Evolutionary conservation across 92 coral and sea anemone species (phyloP).

Genomic region (Porites lobata): DNA sequence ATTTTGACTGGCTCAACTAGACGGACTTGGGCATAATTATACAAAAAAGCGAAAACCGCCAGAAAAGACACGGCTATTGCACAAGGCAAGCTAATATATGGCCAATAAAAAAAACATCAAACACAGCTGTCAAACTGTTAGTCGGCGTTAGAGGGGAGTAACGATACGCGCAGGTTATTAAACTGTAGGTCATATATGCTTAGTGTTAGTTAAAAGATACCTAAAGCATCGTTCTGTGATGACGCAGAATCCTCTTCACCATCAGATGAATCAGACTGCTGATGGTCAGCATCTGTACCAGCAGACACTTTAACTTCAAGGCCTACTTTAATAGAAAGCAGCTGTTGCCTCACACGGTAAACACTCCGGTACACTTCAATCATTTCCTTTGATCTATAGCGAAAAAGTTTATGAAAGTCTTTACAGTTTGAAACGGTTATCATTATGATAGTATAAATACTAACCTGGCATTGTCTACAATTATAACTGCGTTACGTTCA

Average conservation of each 20-base stretch:
- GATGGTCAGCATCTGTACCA: neutral
- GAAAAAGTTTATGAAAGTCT: neutral
- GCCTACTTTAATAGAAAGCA: conserved; percentile 59
- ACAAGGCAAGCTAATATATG: too few relatives aligned
- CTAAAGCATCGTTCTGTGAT: conserved; percentile 1
- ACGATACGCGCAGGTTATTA: neutral
- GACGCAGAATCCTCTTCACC: neutral
- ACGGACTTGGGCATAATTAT: too few relatives aligned
- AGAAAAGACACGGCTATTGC: too few relatives aligned
- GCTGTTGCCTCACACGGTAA: conserved; percentile 71
- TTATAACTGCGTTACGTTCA: too few relatives aligned
- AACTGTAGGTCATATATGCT: neutral
- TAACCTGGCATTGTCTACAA: too few relatives aligned
- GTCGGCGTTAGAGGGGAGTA: too few relatives aligned
- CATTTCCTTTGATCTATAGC: conserved; percentile 77
- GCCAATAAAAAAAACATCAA: too few relatives aligned
- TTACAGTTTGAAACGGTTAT: neutral
- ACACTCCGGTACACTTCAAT: conserved; percentile 74
- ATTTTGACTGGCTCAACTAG: too few relatives aligned
- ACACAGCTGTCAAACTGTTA: too few relatives aligned
- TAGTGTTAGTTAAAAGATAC: neutral
- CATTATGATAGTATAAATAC: too few relatives aligned
- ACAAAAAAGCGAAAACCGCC: too few relatives aligned
- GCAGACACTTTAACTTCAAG: conserved; percentile 5
- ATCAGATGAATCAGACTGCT: conserved; percentile 47